phyloP scores from a whole-genome alignment of 2,888 invertebrate genomes.

The Opisthograptis luteolata region DNA sequence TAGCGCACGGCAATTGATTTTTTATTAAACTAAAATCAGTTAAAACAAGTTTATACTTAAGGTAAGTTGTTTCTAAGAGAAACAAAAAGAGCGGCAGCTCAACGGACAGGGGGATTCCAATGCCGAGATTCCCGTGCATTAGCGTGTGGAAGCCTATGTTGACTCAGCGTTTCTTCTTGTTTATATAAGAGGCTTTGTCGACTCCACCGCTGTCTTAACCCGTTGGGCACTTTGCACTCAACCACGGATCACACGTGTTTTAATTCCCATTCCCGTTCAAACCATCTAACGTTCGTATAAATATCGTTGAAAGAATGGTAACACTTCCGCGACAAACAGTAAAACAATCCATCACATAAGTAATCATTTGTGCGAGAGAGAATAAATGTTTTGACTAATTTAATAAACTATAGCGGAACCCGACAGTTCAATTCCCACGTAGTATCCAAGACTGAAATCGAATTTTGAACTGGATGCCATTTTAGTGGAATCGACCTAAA shows the following conservation, averaged over 20 bases:
- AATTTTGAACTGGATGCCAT: constrained; percentile 41
- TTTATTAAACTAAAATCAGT: too few species aligned
- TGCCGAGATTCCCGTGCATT: constrained; percentile 62
- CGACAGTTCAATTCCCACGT: constrained; percentile 36
- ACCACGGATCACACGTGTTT: constrained; percentile 41
- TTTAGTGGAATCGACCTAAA: constrained; percentile 42
- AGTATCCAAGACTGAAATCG: constrained; percentile 45
- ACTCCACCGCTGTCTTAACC: constrained; percentile 55
- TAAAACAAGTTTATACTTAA: neutral
- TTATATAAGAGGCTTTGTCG: constrained; percentile 66
- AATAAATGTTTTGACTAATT: constrained; percentile 44
- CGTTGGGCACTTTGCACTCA: constrained; percentile 55
- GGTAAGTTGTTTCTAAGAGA: neutral
- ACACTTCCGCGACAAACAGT: neutral
- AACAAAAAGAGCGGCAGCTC: constrained; percentile 19
- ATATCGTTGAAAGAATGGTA: neutral
- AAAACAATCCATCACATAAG: constrained; percentile 16
- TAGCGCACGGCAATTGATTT: too few species aligned
- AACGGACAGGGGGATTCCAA: constrained; percentile 37
- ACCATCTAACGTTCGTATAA: neutral
- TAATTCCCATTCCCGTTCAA: constrained; percentile 27
- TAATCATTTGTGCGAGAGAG: constrained; percentile 34
- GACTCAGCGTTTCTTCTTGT: constrained; percentile 66
- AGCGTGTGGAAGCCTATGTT: constrained; percentile 67
- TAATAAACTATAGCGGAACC: constrained; percentile 39